These are phyloP conservation scores for Pogonocherus hispidulus DNA, from an alignment of 2,888 invertebrate species.

Conservation along the genomic window DNA sequence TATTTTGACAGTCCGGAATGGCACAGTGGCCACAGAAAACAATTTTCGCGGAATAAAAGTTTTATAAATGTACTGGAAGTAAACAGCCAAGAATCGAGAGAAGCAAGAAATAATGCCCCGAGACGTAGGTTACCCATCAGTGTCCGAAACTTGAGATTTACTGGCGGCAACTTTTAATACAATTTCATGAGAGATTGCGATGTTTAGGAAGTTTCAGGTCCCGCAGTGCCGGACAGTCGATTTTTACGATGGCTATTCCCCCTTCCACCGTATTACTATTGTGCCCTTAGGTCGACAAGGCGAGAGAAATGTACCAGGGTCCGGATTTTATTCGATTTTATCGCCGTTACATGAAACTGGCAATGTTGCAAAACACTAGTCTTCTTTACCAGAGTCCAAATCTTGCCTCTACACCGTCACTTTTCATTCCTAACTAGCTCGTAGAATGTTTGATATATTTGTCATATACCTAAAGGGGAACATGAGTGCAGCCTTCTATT, in stretches of 20 bases:
- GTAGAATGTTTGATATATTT: too few species aligned
- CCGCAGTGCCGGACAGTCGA: conserved; percentile 45
- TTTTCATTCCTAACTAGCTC: too few species aligned
- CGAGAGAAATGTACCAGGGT: conserved; percentile 12
- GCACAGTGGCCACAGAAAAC: conserved; percentile 42
- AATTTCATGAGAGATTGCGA: conserved; percentile 56
- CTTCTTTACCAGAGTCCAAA: too few species aligned
- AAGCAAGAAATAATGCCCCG: conserved; percentile 28
- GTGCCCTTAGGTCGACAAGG: conserved; percentile 32
- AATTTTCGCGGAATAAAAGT: conserved; percentile 49
- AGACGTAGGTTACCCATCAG: conserved; percentile 54
- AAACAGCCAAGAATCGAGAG: conserved; percentile 42
- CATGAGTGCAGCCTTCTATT: too few species aligned
- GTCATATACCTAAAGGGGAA: too few species aligned
- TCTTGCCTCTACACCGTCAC: too few species aligned
- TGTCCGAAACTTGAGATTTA: conserved; percentile 57
- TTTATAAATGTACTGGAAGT: conserved; percentile 53
- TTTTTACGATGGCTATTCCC: conserved; percentile 48
- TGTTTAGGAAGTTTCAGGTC: conserved; percentile 51
- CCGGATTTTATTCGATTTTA: conserved; percentile 29
- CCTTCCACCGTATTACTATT: conserved; percentile 19
- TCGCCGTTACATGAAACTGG: background rate
- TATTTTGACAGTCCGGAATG: conserved; percentile 46
- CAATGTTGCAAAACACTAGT: background rate
- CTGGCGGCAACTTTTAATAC: conserved; percentile 56